Percentiles rank a stretch among this genome's conserved stretches.
Conservation (phyloP, 2,888 invertebrate genomes). For the Hedychridium roseum region DNA sequence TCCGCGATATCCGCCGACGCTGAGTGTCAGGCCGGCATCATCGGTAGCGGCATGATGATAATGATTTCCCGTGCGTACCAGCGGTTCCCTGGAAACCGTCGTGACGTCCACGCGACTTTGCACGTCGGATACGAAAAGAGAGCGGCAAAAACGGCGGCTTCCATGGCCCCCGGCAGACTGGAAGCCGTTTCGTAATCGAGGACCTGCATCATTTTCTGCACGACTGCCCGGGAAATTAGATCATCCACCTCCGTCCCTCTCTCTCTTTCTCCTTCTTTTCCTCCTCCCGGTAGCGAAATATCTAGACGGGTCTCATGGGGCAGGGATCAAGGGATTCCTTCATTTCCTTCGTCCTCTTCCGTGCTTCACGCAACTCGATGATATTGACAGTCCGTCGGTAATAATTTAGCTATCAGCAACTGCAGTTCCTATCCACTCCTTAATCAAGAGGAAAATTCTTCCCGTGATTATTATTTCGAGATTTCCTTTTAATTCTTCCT, state of each 20-base stretch:
- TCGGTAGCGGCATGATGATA: too few relatives aligned
- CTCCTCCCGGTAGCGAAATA: constrained; percentile 28
- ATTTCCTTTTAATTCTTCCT: too few relatives aligned
- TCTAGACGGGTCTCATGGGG: constrained; percentile 46
- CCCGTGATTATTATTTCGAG: too few relatives aligned
- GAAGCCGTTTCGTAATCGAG: constrained; percentile 62
- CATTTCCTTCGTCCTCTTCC: not conserved
- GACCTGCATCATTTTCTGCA: constrained; percentile 62
- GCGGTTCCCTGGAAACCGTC: too few relatives aligned
- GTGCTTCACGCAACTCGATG: constrained; percentile 10
- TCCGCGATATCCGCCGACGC: too few relatives aligned
- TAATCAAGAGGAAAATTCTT: too few relatives aligned
- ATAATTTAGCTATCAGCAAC: constrained; percentile 36
- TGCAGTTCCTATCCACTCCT: too few relatives aligned
- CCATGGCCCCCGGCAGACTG: constrained; percentile 55
- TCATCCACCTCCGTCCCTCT: constrained; percentile 35
- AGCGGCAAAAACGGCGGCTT: constrained; percentile 45
- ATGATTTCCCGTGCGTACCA: too few relatives aligned
- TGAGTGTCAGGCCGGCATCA: too few relatives aligned
- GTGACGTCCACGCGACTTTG: constrained; percentile 7
- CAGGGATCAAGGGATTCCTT: too few relatives aligned
- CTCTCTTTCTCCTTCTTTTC: constrained; percentile 17
- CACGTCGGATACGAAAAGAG: constrained; percentile 45
- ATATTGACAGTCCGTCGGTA: constrained; percentile 31
- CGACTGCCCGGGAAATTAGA: constrained; percentile 64